These are phyloP conservation scores for Papilio aristodemus DNA, from an alignment of 1,140 invertebrate species.

Conservation along the genomic window DNA sequence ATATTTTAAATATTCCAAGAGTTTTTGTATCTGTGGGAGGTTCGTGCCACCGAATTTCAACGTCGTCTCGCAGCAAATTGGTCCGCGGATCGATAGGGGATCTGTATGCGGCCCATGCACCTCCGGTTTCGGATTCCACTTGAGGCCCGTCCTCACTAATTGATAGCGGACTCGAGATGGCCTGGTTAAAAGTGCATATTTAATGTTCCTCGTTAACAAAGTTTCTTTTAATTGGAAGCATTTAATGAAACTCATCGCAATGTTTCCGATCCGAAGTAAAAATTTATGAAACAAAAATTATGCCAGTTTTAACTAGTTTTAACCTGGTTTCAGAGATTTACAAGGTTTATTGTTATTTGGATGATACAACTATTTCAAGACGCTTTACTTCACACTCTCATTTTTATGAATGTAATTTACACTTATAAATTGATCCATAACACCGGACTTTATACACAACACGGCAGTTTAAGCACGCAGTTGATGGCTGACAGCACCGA, in stretches of 20 bases:
- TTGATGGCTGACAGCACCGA: too few species aligned
- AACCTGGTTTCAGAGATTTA: constrained; percentile 1
- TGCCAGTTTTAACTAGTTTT: constrained; percentile 20
- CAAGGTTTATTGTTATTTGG: not conserved
- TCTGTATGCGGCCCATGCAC: constrained; percentile 28
- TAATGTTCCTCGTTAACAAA: constrained; percentile 31
- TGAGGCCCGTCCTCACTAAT: constrained; percentile 30
- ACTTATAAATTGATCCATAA: too few species aligned
- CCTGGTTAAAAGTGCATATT: constrained; percentile 30
- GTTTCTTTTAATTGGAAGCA: constrained; percentile 27
- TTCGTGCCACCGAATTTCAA: constrained; percentile 6
- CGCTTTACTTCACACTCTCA: too few species aligned
- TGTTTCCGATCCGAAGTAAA: not conserved
- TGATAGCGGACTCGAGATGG: constrained; percentile 32
- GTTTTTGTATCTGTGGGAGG: not conserved
- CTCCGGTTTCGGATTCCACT: constrained; percentile 30
- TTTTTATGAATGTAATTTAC: too few species aligned
- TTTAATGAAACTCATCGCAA: constrained; percentile 15
- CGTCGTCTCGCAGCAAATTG: constrained; percentile 11
- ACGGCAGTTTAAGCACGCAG: too few species aligned
- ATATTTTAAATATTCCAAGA: not conserved
- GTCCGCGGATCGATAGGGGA: constrained; percentile 30
- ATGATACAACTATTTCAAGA: too few species aligned
- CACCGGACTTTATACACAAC: too few species aligned
- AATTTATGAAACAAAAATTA: constrained; percentile 15